Conservation (phyloP, 64 coral and sea anemone genomes). For the Platygyra sinensis region DNA sequence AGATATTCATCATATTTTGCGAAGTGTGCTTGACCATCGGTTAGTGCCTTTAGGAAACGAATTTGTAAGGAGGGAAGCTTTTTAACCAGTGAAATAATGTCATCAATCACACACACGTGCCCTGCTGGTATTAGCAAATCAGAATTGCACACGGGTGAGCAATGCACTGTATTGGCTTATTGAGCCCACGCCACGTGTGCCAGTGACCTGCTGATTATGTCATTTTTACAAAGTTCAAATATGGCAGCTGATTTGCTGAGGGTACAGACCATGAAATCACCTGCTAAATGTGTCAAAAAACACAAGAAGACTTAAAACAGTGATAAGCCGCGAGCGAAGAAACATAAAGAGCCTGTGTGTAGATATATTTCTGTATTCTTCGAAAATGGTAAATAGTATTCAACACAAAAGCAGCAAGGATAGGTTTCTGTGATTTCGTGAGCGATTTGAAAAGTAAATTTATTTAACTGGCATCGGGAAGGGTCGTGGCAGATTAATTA, state of each 20-base stretch:
- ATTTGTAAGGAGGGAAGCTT: background rate
- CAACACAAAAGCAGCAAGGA: too few species aligned
- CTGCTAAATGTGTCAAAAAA: conserved; percentile 5
- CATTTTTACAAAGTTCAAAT: conserved; percentile 3
- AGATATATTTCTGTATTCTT: too few species aligned
- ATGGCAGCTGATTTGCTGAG: conserved; percentile 8
- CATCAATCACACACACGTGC: background rate
- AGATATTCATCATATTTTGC: background rate
- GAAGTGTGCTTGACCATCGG: background rate
- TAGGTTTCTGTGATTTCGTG: too few species aligned
- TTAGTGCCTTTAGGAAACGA: background rate
- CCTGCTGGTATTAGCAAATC: conserved; percentile 44
- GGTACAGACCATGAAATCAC: conserved; percentile 4
- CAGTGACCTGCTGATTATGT: background rate
- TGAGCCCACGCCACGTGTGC: conserved; percentile 6
- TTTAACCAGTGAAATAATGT: conserved; percentile 17
- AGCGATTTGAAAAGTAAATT: too few species aligned
- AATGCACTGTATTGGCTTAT: background rate
- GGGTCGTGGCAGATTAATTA: too few species aligned
- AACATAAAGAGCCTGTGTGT: background rate
- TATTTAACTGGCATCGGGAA: too few species aligned
- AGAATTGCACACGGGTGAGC: conserved; percentile 22
- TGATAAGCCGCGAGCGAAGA: background rate
- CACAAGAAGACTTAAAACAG: background rate
- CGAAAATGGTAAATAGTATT: too few species aligned